These are phyloP conservation scores for Neolamprologus brichardi DNA, from an alignment of 2,113 vertebrate genomes.

Conservation along the genomic window DNA sequence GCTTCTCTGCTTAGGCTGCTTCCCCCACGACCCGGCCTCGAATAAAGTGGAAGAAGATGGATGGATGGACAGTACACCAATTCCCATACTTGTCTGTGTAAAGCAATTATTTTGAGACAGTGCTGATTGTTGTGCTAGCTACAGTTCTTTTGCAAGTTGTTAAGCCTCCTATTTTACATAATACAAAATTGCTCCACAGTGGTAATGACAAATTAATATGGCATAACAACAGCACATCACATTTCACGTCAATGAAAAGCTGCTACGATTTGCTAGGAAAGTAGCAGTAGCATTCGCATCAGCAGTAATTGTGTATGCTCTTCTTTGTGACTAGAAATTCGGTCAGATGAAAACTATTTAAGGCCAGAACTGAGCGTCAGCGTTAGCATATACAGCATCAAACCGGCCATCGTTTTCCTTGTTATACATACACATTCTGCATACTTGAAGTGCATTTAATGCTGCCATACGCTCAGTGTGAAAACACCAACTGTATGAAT, in stretches of 20 bases:
- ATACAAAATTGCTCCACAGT: background rate
- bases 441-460: background rate
- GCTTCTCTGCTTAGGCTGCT: background rate
- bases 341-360: background rate
- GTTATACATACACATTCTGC: background rate
- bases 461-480: fast-evolving
- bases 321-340: background rate
- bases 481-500: background rate
- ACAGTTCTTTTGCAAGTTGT: background rate
- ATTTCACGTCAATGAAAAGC: background rate
- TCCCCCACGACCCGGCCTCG: fast-evolving
- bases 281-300: background rate
- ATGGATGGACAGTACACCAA: background rate
- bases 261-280: background rate
- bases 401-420: background rate
- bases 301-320: background rate
- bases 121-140: background rate
- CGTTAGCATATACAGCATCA: background rate
- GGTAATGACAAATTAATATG: background rate
- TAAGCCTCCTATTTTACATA: background rate
- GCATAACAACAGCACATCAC: background rate
- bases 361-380: background rate
- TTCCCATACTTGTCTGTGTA: background rate
- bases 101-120: background rate
- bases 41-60: background rate